Evolutionary conservation across 1,140 invertebrate species (phyloP), one percentile per base, ranked within the genome.

Genomic region (Zaprionus camerounensis): DNA sequence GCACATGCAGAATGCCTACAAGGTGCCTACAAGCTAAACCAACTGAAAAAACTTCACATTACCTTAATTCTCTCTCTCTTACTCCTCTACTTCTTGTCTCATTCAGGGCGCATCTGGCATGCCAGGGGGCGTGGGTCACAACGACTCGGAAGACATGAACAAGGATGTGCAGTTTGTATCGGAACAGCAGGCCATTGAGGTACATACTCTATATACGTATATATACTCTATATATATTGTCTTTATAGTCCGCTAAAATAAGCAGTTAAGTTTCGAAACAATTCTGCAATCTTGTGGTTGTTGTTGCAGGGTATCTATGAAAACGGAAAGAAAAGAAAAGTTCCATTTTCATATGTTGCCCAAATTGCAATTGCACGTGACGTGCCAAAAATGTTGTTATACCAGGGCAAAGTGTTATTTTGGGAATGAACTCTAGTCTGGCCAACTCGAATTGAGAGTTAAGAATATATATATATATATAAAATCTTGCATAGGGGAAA

Each of bases 1-100:
- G 87, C 96, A 97, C 92, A 93, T 96, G 53, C 96, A 96, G 72
- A 93, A 91, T 76, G 91, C 92, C 13, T 64, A 93, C 41, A 91
- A 92, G 84, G 78, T 82, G 49, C 20, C 20, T n/a, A 41, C 41
- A 17, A 46, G n/a, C 41, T 9, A 9, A 9, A 17, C n/a, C 5
- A 17, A 34, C 31, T 34, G 6, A 17, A 11, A 17, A 46, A 3
- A 2, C 1, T 9, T 46, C 2, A n/a, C n/a, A 17, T 9, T 2
- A 2, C 2, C 7, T 6, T 46, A 9, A 17, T 34, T 9, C 9
- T 2, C 28, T 44, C 31, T 9, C 3, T 46, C 6, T 17, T 9
- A 15, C 12, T 5, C 36, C 41, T 17, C 12, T 24, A 24, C 11
- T 1, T 51, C 22, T 12, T 24, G 5, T 22, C 24, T 53, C 58